Evolutionary conservation across 35 echinoderm and acorn worm species (phyloP), one percentile per base, ranked within the genome.

Genomic region (Apostichopus parvimensis): DNA sequence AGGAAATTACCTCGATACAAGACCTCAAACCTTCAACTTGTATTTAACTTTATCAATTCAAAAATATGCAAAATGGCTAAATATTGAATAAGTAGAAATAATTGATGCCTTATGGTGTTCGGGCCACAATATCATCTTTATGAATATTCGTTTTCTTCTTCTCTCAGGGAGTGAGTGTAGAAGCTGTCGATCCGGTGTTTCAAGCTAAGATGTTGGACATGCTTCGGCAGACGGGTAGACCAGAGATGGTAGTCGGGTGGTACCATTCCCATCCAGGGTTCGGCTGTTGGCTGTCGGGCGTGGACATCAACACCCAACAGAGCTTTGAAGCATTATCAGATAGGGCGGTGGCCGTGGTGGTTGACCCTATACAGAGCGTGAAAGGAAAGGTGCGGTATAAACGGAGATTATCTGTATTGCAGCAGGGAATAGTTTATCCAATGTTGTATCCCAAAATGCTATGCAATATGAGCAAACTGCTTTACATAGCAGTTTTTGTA

Each of bases 171-270:
- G 96, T 98, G 7, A 98, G 96, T 87, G 94, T 98, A 92, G 96
- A 98, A 72, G 96, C 96, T 8, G 96, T 98, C 11, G 96, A 98
- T 90, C 96, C 96, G 14, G 96, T 98, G 8, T 95, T 98, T 77
- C 96, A 98, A 87, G 96, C 96, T 45, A 98, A 98, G 75, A 98
- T 98, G 96, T 98, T 98, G 66, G 96, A 98, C 66, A 98, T 98
- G 96, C 60, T 98, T 54, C 93, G 91, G 56, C 96, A 98, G 91
- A 98, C 96, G 1, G 96, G 96, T 10, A 92, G 96, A 59, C 96
- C 96, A 66, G 96, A 98, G 81, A 98, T 98, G 96, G 96, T 98
- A 15, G 96, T 98, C 0, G 96, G 96, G 10, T 98, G 96, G 96
- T 98, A 98, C 77, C 96, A 98, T 86, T 98, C 96, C 8, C 94